Evolutionary conservation across 2,888 invertebrate species (phyloP).

Genomic region (Spodoptera littoralis): DNA sequence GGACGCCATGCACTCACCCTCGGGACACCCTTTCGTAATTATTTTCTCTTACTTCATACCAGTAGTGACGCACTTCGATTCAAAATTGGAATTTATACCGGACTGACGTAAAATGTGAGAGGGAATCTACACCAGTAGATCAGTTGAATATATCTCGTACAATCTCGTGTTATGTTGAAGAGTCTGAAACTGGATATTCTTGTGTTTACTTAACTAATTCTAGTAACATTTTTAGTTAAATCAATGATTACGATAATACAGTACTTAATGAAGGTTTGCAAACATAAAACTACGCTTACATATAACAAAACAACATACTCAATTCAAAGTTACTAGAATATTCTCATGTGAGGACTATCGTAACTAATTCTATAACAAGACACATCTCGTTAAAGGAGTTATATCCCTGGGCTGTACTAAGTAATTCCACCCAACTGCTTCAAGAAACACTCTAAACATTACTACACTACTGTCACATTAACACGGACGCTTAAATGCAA

Average conservation of each 20-base stretch:
- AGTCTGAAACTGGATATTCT: too few relatives aligned
- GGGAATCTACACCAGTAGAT: background rate
- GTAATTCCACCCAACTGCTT: conserved; percentile 65
- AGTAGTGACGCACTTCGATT: conserved; percentile 50
- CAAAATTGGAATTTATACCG: conserved; percentile 57
- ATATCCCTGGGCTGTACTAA: conserved; percentile 57
- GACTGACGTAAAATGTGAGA: conserved; percentile 26
- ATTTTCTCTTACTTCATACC: conserved; percentile 58
- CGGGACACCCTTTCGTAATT: conserved; percentile 63
- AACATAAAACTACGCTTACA: background rate
- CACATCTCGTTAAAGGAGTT: conserved; percentile 58
- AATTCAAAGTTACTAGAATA: conserved; percentile 44
- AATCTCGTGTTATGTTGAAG: too few relatives aligned
- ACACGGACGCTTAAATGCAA: conserved; percentile 73
- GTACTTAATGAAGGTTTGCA: too few relatives aligned
- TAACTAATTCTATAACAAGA: conserved; percentile 57
- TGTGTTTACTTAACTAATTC: too few relatives aligned
- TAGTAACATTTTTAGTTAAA: too few relatives aligned
- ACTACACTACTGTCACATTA: conserved; percentile 75
- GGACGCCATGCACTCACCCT: conserved; percentile 59
- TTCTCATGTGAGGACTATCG: conserved; percentile 39
- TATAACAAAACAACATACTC: conserved; percentile 14
- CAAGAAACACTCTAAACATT: conserved; percentile 72
- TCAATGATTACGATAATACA: too few relatives aligned
- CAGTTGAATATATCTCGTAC: too few relatives aligned